Percentiles rank a stretch among this genome's conserved stretches.
Conservation (phyloP, 2,113 vertebrate species). For the Sinocyclocheilus maitianheensis region DNA sequence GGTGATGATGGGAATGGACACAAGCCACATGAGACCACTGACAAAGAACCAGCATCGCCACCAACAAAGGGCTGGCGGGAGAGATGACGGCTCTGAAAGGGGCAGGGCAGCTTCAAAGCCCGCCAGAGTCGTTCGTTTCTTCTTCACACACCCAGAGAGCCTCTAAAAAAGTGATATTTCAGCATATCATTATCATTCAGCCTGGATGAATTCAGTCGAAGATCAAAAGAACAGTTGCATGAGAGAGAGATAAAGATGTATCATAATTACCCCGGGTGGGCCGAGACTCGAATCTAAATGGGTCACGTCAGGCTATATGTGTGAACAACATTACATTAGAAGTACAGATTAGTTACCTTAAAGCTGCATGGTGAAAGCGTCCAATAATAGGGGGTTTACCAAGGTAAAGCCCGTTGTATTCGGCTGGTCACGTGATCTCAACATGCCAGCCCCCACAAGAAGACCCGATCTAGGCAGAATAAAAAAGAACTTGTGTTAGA, state of each 20-base stretch:
- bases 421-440: conserved; percentile 1
- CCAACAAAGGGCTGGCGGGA: conserved; percentile 56
- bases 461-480: background rate
- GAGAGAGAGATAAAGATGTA: background rate
- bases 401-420: background rate
- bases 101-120: conserved; percentile 54
- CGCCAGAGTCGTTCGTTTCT: conserved; percentile 45
- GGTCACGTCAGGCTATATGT: background rate
- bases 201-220: conserved; percentile 20
- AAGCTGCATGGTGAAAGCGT: background rate
- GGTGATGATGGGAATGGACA: conserved; percentile 78
- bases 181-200: conserved; percentile 54
- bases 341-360: background rate
- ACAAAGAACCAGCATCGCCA: conserved; percentile 63
- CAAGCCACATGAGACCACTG: conserved; percentile 78
- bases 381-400: background rate
- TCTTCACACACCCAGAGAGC: conserved; percentile 50
- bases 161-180: conserved; percentile 55
- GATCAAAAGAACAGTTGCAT: conserved; percentile 22
- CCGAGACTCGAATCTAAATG: background rate
- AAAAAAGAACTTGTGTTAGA: background rate
- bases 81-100: conserved; percentile 51
- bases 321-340: conserved; percentile 1
- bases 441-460: background rate
- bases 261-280: conserved; percentile 20